Evolutionary conservation across 2,888 invertebrate genomes (phyloP).

Genomic region (Scrobipalpa costella): DNA sequence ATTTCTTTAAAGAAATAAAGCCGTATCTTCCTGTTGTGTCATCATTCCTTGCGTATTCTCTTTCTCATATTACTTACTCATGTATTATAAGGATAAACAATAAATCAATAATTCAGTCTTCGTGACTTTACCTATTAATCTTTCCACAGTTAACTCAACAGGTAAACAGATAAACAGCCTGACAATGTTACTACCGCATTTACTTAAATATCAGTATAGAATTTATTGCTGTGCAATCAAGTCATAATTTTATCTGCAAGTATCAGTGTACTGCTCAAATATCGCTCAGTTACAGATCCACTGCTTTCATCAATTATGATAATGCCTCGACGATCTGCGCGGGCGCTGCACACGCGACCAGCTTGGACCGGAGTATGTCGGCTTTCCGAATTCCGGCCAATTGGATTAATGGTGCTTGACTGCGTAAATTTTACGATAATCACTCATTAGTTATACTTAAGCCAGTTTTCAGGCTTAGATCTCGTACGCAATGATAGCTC

Average conservation of each 20-base stretch:
- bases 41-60: too few species aligned
- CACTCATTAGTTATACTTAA: constrained; percentile 11
- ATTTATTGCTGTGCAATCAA: too few species aligned
- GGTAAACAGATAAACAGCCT: too few species aligned
- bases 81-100: too few species aligned
- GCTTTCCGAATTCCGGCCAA: constrained; percentile 69
- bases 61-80: too few species aligned
- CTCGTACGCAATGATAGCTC: neutral
- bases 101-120: too few species aligned
- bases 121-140: too few species aligned
- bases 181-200: too few species aligned
- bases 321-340: constrained; percentile 48
- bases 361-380: constrained; percentile 42
- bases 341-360: constrained; percentile 50
- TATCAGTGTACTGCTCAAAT: constrained; percentile 39
- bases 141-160: too few species aligned
- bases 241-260: constrained; percentile 34
- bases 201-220: too few species aligned
- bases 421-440: constrained; percentile 35
- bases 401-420: constrained; percentile 43
- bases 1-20: too few species aligned
- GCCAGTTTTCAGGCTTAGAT: neutral
- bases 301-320: constrained; percentile 79
- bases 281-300: constrained; percentile 41
- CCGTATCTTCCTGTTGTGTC: too few species aligned